Percentiles rank a stretch among this genome's conserved stretches.
Conservation (phyloP, 2,113 vertebrate species). For the Daubentonia madagascariensis region DNA sequence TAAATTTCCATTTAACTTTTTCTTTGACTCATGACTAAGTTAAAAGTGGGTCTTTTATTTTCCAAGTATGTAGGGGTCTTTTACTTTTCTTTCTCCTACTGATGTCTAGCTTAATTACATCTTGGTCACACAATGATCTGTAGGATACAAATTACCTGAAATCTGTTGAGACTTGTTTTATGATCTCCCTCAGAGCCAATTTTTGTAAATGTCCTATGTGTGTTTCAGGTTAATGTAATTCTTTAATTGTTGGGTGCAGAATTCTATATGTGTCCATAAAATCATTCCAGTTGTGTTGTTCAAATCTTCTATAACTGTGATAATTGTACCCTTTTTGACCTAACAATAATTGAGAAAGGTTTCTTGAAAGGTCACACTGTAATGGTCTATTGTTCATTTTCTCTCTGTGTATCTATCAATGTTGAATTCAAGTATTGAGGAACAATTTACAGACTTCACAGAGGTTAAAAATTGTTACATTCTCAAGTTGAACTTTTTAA, state of each 20-base stretch:
- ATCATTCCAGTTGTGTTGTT: not conserved
- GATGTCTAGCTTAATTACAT: not conserved
- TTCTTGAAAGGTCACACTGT: not conserved
- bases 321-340: not conserved
- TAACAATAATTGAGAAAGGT: not conserved
- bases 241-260: not conserved
- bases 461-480: not conserved
- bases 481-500: not conserved
- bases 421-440: not conserved
- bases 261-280: not conserved
- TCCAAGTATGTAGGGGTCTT: fast-evolving
- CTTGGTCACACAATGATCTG: fast-evolving
- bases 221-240: not conserved
- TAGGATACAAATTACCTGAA: too few species aligned
- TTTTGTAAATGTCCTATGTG: not conserved
- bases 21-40: not conserved
- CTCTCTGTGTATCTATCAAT: not conserved
- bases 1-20: not conserved
- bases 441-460: not conserved
- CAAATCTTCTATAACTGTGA: not conserved
- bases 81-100: not conserved
- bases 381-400: not conserved
- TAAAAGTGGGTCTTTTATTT: not conserved
- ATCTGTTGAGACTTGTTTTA: not conserved
- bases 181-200: fast-evolving